phyloP scores from a whole-genome alignment of 2,113 vertebrate species.

The Varanus salvator region DNA sequence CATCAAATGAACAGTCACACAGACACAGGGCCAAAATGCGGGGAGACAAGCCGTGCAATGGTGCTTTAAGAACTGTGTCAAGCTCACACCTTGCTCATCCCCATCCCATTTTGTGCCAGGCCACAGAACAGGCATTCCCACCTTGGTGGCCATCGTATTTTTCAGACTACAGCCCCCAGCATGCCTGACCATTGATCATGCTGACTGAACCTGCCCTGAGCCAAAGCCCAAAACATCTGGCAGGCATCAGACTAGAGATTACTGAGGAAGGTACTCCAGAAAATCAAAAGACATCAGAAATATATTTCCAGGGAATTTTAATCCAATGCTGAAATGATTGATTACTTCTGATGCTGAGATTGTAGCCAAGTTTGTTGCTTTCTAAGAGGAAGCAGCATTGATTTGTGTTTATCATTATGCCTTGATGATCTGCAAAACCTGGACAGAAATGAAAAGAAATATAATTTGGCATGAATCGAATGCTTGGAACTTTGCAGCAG shows the following conservation, averaged over 20 bases:
- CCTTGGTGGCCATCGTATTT: no score
- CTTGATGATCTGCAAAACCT: conserved; percentile 34
- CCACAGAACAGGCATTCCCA: no score
- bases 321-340: conserved; percentile 14
- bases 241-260: no score
- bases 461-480: conserved; percentile 38
- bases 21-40: no score
- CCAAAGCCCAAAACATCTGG: no score
- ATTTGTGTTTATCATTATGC: conserved; percentile 41
- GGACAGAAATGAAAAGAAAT: conserved; percentile 47
- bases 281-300: not conserved
- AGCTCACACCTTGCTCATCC: no score
- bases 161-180: no score
- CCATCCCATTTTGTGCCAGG: not conserved
- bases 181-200: no score
- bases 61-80: no score
- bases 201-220: no score
- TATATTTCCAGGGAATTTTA: not conserved
- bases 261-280: not conserved
- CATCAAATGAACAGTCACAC: no score
- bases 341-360: conserved; percentile 19
- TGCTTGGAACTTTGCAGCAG: conserved; percentile 31
- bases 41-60: no score
- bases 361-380: not conserved
- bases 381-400: not conserved